Percentiles rank a stretch among this genome's conserved stretches.
Conservation (phyloP, 1,140 invertebrate genomes). For the Eumeta japonica region DNA sequence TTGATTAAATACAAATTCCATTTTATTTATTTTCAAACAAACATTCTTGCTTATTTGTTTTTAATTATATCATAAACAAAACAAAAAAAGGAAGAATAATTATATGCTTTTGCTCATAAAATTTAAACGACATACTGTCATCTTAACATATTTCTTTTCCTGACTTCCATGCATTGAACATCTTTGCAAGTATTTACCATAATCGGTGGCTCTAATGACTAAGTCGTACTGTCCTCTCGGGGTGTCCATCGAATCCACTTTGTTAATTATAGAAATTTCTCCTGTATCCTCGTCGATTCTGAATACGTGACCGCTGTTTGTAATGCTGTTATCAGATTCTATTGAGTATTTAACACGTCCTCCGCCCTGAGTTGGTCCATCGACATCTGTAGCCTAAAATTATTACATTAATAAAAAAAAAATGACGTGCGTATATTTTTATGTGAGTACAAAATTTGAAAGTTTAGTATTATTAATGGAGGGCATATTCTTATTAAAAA, state of each 20-base stretch:
- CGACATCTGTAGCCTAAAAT: constrained; percentile 65
- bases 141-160: too few species aligned
- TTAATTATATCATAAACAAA: constrained; percentile 5
- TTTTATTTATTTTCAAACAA: constrained; percentile 2
- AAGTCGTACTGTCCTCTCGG: constrained; percentile 73
- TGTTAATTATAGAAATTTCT: constrained; percentile 64
- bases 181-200: constrained; percentile 43
- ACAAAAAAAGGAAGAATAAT: constrained; percentile 5
- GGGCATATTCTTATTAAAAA: too few species aligned
- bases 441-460: too few species aligned
- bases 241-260: constrained; percentile 69
- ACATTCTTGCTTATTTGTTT: constrained; percentile 1
- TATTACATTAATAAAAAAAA: constrained; percentile 6
- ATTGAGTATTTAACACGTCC: constrained; percentile 68
- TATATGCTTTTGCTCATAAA: too few species aligned
- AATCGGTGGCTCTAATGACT: constrained; percentile 69
- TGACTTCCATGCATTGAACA: not conserved
- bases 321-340: constrained; percentile 68
- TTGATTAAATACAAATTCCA: too few species aligned
- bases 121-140: too few species aligned
- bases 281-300: constrained; percentile 67
- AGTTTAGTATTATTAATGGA: too few species aligned
- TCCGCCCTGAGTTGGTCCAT: constrained; percentile 69
- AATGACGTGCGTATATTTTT: too few species aligned
- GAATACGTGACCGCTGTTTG: constrained; percentile 56